Evolutionary conservation across 2,888 invertebrate genomes (phyloP).

Genomic region (Heliconius sara): DNA sequence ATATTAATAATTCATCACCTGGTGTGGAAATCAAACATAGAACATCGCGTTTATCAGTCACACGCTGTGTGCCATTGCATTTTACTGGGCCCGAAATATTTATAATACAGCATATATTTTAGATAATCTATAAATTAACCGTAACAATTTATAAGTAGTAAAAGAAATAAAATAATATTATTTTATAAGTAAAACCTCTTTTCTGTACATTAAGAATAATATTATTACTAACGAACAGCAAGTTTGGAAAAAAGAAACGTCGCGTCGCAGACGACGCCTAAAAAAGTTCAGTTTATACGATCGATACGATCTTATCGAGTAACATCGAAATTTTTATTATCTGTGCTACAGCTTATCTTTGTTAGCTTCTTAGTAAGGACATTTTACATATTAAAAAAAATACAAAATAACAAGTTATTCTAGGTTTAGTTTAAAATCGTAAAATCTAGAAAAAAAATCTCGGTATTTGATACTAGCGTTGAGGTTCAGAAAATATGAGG

Average conservation of each 20-base stretch:
- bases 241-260: background rate
- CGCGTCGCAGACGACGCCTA: no score
- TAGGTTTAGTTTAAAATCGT: no score
- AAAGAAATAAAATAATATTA: background rate
- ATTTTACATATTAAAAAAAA: background rate
- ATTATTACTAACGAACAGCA: background rate
- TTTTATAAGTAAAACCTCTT: no score
- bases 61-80: no score
- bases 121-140: background rate
- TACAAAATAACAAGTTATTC: background rate
- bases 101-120: background rate
- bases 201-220: no score
- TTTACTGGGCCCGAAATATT: background rate
- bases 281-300: no score
- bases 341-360: background rate
- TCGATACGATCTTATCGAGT: no score
- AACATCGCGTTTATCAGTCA: no score
- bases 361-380: background rate
- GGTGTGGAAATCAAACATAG: no score
- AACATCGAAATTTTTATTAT: no score
- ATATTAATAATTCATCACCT: no score
- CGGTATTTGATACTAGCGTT: slow-evolving; percentile 14
- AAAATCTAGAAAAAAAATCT: background rate
- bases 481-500: slow-evolving; percentile 33
- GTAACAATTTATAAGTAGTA: background rate